These are phyloP conservation scores for Spodoptera litura DNA, from an alignment of 1,140 invertebrate species.

Conservation along the genomic window DNA sequence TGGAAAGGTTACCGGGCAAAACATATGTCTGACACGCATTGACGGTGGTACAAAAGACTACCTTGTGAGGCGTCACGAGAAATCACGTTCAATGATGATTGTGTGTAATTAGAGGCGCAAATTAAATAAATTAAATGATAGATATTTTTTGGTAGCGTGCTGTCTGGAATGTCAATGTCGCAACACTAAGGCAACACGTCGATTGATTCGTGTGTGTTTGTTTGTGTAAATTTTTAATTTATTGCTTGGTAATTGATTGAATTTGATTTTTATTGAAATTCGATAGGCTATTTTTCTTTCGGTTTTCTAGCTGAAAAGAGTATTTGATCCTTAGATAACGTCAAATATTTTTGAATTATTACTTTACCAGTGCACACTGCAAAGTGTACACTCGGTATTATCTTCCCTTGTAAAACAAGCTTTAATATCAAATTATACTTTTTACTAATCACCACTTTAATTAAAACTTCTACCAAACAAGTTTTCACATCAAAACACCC, in stretches of 20 bases:
- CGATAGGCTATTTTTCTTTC: too few relatives aligned
- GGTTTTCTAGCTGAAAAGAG: too few relatives aligned
- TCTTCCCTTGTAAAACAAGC: too few relatives aligned
- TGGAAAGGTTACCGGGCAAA: slow-evolving; percentile 73
- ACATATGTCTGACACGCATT: slow-evolving; percentile 74
- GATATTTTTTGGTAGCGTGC: slow-evolving; percentile 69
- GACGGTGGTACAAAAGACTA: slow-evolving; percentile 81
- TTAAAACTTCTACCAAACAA: background rate
- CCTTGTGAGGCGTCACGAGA: slow-evolving; percentile 76
- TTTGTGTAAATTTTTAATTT: background rate
- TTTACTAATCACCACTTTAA: background rate
- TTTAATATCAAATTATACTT: background rate
- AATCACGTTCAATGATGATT: slow-evolving; percentile 74
- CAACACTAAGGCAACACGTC: background rate
- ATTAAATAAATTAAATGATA: slow-evolving; percentile 75
- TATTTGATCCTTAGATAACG: too few relatives aligned
- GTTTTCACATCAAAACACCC: slow-evolving; percentile 1
- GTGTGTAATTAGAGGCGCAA: slow-evolving; percentile 78
- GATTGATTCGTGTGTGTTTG: slow-evolving; percentile 13
- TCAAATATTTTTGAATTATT: too few relatives aligned
- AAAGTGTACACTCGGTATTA: too few relatives aligned
- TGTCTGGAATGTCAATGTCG: slow-evolving; percentile 60
- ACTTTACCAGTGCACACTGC: too few relatives aligned
- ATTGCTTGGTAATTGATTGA: slow-evolving; percentile 7
- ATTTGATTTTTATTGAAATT: background rate